These are phyloP conservation scores for Coturnix japonica DNA, from an alignment of 2,113 vertebrate genomes.

Conservation along the genomic window DNA sequence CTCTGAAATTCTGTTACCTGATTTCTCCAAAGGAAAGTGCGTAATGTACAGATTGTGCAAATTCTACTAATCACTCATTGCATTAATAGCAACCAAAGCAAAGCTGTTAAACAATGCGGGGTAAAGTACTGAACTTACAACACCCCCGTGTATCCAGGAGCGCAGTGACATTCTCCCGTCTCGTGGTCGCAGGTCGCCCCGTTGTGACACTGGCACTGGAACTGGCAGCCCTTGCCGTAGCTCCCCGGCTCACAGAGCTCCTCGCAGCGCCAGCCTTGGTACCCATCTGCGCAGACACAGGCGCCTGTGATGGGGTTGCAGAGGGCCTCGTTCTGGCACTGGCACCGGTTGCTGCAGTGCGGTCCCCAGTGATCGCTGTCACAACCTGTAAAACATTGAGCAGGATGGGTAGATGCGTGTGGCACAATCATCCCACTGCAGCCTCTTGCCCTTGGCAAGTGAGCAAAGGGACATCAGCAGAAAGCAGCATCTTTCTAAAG, in stretches of 20 bases:
- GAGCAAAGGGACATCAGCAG: background rate
- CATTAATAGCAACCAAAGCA: background rate
- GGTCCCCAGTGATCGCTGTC: constrained; percentile 97
- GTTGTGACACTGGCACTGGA: constrained; percentile 92
- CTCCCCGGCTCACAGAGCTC: constrained; percentile 89
- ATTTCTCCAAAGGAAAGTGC: background rate
- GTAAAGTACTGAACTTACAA: constrained; percentile 85
- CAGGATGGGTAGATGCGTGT: background rate
- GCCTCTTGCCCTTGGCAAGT: background rate
- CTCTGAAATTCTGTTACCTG: background rate
- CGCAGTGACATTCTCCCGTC: constrained; percentile 95
- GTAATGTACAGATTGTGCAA: rapidly evolving
- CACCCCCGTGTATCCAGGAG: constrained; percentile 91
- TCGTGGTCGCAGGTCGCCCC: constrained; percentile 93
- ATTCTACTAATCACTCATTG: background rate
- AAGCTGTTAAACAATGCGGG: rapidly evolving
- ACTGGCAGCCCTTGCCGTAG: constrained; percentile 94
- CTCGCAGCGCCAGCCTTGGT: constrained; percentile 96
- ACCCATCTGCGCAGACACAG: constrained; percentile 94
- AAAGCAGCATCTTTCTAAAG: background rate
- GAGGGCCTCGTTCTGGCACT: constrained; percentile 94
- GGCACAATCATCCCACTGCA: rapidly evolving
- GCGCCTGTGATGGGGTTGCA: constrained; percentile 99
- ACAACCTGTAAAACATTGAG: constrained; percentile 84
- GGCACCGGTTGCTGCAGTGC: constrained; percentile 98